Evolutionary conservation across 1,140 invertebrate genomes (phyloP), one percentile per base, ranked within the genome.

Genomic region (Pseudomyrmex flavicornis): DNA sequence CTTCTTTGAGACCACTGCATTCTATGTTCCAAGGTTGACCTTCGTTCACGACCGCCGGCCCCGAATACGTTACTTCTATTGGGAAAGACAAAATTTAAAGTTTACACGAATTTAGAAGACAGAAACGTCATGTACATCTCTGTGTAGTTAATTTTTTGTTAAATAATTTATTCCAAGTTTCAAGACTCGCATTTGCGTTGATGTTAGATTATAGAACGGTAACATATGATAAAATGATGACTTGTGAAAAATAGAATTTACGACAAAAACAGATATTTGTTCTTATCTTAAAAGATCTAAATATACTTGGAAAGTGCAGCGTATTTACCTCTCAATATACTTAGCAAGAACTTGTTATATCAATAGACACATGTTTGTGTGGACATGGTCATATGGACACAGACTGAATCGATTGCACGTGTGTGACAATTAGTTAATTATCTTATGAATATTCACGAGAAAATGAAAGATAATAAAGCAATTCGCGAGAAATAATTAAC

Each of bases 21-120:
- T 86, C 85, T 77, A 94, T 93, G 13, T 68, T 89, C 93, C 93
- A 94, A 35, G 88, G 62, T 63, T 92, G 86, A 50, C 92, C 92
- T 72, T 91, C 83, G 44, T 80, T 86, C 20, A 94, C 90, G 20
- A 58, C 35, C 75, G 61, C 5, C 44, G 84, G 77, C 22, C 89
- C 91, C 50, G 22, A 48, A 88, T 93, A 93, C 22, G 70, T 89
- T 82, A 92, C 92, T 91, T 79, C 73, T 59, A 88, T 75, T 61
- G 26, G 56, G 58, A 88, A 89, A 66, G 17, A 84, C 35, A 76
- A 76, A 10, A 63, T 22, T 62, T 1, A 15, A 46, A n/a, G 2
- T 44, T 65, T 22, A 13, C 2, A 52, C 1, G 12, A 73, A 5
- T 46, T 13, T 46, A 7, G 2, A 26, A 74, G n/a, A 17, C 44